Percentiles rank a stretch among this genome's conserved stretches.
These are phyloP conservation scores for Helarctos malayanus DNA, from an alignment of 2,797 vertebrate species.

Conservation along the genomic window DNA sequence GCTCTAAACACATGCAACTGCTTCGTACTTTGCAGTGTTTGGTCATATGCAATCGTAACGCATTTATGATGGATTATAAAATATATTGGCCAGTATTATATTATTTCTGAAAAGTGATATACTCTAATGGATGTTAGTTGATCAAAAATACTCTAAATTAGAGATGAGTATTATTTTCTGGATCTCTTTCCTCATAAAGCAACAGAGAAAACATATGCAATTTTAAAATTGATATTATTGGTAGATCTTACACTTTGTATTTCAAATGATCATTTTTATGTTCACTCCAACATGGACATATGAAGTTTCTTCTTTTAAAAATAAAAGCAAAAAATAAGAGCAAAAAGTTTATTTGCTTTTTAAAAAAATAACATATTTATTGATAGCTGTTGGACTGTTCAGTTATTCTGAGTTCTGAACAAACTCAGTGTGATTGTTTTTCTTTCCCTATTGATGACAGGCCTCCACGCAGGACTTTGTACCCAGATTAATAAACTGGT, in stretches of 20 bases:
- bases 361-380: background rate
- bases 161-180: background rate
- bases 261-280: background rate
- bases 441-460: background rate
- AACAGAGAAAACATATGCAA: background rate
- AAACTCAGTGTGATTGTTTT: background rate
- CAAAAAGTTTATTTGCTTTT: background rate
- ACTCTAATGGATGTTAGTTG: background rate
- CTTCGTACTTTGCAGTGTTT: background rate
- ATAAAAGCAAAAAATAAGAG: background rate
- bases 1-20: background rate
- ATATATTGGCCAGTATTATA: background rate
- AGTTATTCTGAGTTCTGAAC: background rate
- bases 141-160: conserved; percentile 45
- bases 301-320: background rate
- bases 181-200: background rate
- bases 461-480: background rate
- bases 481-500: background rate
- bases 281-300: background rate
- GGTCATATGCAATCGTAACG: background rate
- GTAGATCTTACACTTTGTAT: conserved; percentile 26
- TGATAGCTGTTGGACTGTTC: background rate
- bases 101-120: conserved; percentile 51
- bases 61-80: background rate
- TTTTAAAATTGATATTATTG: conserved; percentile 44